A percentile compares a stretch with the other conserved stretches of the same genome.
These are phyloP conservation scores for Anticlea derivata DNA, from an alignment of 2,888 invertebrate genomes.

Conservation along the genomic window DNA sequence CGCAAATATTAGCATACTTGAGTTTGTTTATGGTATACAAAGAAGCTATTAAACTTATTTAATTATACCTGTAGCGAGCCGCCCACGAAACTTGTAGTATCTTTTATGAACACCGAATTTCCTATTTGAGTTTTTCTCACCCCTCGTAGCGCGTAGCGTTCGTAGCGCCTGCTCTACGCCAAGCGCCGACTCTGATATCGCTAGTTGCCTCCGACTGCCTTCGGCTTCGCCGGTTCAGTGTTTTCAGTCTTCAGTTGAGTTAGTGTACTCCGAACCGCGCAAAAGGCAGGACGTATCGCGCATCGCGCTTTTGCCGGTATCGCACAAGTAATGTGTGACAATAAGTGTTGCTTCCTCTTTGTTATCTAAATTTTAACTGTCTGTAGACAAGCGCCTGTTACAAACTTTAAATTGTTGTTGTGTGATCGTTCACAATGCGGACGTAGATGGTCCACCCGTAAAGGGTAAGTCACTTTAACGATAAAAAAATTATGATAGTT, in stretches of 20 bases:
- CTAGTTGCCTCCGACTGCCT: constrained; percentile 45
- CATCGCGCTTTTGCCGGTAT: constrained; percentile 53
- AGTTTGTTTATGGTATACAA: constrained; percentile 9
- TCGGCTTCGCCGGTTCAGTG: constrained; percentile 48
- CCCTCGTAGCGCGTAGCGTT: constrained; percentile 61
- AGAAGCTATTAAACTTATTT: constrained; percentile 17
- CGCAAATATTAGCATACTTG: constrained; percentile 3
- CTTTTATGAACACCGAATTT: constrained; percentile 18
- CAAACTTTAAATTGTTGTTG: constrained; percentile 34
- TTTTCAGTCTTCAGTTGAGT: constrained; percentile 41
- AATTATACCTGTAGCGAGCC: constrained; percentile 19
- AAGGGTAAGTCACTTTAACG: constrained; percentile 47
- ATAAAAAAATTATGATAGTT: constrained; percentile 2
- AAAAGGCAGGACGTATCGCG: constrained; percentile 61
- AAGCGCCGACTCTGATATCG: constrained; percentile 51
- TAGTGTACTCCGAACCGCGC: constrained; percentile 69
- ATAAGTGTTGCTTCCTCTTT: constrained; percentile 82
- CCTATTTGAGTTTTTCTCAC: constrained; percentile 24
- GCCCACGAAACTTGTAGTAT: constrained; percentile 17
- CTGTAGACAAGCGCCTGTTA: constrained; percentile 46
- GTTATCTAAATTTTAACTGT: constrained; percentile 66
- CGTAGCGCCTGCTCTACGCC: constrained; percentile 64
- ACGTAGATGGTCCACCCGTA: constrained; percentile 45
- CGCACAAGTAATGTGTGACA: constrained; percentile 81
- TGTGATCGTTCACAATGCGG: constrained; percentile 38